phyloP scores from a whole-genome alignment of 2,797 vertebrate genomes.

The Arctocebus calabarensis region DNA sequence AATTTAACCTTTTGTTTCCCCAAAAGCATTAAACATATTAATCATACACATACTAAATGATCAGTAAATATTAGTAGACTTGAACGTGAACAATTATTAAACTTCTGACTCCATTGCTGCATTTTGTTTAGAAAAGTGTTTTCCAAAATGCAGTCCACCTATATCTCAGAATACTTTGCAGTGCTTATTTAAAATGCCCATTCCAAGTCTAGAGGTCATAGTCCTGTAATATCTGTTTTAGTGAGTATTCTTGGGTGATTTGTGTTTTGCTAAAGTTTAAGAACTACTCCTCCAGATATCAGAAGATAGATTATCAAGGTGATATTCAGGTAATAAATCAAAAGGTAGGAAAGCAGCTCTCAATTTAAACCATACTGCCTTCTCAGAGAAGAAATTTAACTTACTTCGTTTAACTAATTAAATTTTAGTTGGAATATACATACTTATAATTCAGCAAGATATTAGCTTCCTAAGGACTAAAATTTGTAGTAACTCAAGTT shows the following conservation, averaged over 20 bases:
- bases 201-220: background rate
- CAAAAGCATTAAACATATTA: background rate
- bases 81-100: slow-evolving; percentile 49
- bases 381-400: background rate
- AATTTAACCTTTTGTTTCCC: background rate
- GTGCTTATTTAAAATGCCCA: slow-evolving; percentile 44
- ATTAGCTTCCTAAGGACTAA: background rate
- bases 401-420: slow-evolving; percentile 32
- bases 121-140: slow-evolving; percentile 23
- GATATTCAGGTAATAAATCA: background rate
- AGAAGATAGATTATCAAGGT: background rate
- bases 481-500: slow-evolving; percentile 11
- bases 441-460: background rate
- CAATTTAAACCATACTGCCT: background rate
- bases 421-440: slow-evolving; percentile 5
- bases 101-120: background rate
- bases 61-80: slow-evolving; percentile 40
- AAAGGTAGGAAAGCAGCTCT: background rate
- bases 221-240: background rate
- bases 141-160: slow-evolving; percentile 10
- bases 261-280: background rate
- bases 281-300: background rate
- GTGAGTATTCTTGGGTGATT: background rate
- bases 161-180: background rate
- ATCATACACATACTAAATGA: background rate